Base-by-base conservation (phyloP, 1,140 invertebrate genomes). In the Apis dorsata region DNA sequence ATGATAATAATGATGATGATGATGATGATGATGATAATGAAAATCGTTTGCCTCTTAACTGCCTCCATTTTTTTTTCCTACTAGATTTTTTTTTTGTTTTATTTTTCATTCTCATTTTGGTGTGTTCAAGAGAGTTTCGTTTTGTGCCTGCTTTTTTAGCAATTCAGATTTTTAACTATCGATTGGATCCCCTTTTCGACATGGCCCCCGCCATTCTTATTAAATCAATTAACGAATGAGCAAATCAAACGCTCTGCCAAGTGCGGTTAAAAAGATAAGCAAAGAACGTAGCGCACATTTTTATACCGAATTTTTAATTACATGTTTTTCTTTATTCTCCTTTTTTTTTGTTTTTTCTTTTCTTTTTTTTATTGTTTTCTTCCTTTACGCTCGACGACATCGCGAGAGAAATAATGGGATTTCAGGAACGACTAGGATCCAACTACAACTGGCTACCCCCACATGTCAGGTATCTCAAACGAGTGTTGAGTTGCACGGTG, bases 401-500 rank as follows among this genome's bases (percentile, higher is more conserved):
- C 53, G 72, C 60, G 55, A 57, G 59, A 76, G 49, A 69, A 49
- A 77, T 76, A 73, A 66, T 66, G 60, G 84, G 28, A 80, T 79
- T 88, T 85, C 78, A 85, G 81, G 80, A 68, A 76, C 74, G 71
- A 85, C 76, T 44, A 44, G 34, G 73, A 87, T 85, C 86, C 78
- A 28, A 24, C 89, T 90, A 88, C 86, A 65, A 83, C 86, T 90
- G 90, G 91, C 90, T 92, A 91, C 90, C 90, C 90, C 90, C 90
- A 88, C 88, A 44, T 79, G 79, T 74, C 89, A 92, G 89, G 91
- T 92, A 91, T 80, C 85, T 79, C 86, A 87, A 87, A 79, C 83
- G 79, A 85, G 88, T 92, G 87, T 91, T 85, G 73, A 89, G 84
- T 87, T 92, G 91, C 91, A 92, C 91, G 91, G 88, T 91, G 89